Percentiles rank a stretch among this genome's conserved stretches.
Conservation (phyloP, 2,797 vertebrate species). For the Sitta carolinensis region DNA sequence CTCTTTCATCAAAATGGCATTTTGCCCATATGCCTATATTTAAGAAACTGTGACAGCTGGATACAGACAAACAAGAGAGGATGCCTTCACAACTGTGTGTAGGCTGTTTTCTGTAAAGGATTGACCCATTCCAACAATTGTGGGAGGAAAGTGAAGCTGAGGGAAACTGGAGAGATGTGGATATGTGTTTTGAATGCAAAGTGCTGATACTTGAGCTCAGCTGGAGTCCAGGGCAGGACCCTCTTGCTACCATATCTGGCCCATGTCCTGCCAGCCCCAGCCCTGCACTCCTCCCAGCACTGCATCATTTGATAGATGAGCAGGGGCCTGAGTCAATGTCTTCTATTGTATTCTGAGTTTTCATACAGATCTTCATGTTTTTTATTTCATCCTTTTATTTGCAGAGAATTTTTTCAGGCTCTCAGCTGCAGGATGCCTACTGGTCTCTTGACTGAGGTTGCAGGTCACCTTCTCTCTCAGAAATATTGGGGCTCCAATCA, state of each 20-base stretch:
- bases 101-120: neutral
- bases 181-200: neutral
- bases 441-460: neutral
- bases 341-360: neutral
- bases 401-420: neutral
- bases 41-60: neutral
- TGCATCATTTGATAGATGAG: neutral
- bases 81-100: neutral
- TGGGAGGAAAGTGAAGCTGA: neutral
- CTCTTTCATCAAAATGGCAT: conserved; percentile 22
- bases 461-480: neutral
- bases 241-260: neutral
- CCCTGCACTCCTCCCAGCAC: neutral
- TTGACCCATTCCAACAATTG: neutral
- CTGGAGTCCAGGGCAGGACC: neutral
- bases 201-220: neutral
- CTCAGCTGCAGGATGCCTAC: neutral
- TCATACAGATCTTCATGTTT: neutral
- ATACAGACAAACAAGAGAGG: neutral
- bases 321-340: neutral
- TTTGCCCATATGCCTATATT: neutral
- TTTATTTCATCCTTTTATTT: neutral
- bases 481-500: neutral
- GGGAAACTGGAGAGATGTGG: neutral
- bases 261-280: neutral